phyloP scores from a whole-genome alignment of 2,888 invertebrate species.

The Sthenelais limicola region DNA sequence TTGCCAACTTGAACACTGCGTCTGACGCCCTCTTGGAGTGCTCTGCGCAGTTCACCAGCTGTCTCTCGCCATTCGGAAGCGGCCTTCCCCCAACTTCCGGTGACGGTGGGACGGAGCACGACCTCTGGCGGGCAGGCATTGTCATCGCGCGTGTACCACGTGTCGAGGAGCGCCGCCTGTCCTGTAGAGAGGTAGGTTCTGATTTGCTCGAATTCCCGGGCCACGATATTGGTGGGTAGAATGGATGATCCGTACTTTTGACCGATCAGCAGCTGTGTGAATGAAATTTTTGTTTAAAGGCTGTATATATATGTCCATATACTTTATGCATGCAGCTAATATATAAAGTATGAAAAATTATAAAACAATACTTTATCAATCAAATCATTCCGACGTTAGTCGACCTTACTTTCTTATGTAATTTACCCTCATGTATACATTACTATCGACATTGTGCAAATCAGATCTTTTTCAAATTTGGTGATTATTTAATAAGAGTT shows the following conservation, averaged over 20 bases:
- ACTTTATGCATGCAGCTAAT: no score
- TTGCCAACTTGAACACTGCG: slow-evolving; percentile 24
- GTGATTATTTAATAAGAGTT: no score
- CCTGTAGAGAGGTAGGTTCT: slow-evolving; percentile 3
- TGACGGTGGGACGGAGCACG: neutral
- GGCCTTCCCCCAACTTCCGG: slow-evolving; percentile 27
- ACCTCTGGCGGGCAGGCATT: slow-evolving; percentile 19
- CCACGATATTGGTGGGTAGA: slow-evolving; percentile 21
- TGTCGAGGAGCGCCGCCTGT: slow-evolving; percentile 14
- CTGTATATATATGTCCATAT: no score
- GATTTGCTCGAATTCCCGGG: slow-evolving; percentile 18
- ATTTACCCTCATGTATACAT: no score
- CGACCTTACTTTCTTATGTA: no score
- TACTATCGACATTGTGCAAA: no score
- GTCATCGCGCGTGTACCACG: slow-evolving; percentile 30
- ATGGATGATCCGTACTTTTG: slow-evolving; percentile 22
- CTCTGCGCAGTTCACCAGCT: slow-evolving; percentile 18
- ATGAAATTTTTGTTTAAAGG: neutral
- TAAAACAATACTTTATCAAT: no score
- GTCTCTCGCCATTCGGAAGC: slow-evolving; percentile 31
- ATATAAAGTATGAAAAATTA: no score
- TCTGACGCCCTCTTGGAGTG: slow-evolving; percentile 29
- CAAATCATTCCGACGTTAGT: no score
- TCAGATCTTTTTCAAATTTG: no score
- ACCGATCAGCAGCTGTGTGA: neutral